A percentile compares a stretch with the other conserved stretches of the same genome.
Conservation (phyloP, 2,797 vertebrate species). For the Cheirogaleus major region DNA sequence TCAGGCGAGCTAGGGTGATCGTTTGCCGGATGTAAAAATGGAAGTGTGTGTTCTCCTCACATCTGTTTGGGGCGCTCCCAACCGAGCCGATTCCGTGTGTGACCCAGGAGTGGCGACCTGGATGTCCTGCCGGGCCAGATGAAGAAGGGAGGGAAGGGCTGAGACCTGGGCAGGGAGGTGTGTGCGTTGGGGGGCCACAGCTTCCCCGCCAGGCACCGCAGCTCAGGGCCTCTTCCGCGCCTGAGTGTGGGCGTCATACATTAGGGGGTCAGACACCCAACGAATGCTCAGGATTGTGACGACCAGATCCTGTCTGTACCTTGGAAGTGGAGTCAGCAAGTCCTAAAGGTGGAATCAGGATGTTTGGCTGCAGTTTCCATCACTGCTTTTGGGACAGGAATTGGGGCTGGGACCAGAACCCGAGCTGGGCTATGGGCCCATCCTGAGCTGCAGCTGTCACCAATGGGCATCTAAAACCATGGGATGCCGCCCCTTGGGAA, state of each 20-base stretch:
- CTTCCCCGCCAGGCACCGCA: fast-evolving
- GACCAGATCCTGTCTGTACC: fast-evolving
- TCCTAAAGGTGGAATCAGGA: neutral
- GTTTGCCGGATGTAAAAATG: neutral
- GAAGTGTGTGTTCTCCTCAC: fast-evolving
- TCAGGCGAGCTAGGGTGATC: neutral
- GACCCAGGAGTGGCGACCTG: neutral
- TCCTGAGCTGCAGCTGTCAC: neutral
- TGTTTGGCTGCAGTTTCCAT: neutral
- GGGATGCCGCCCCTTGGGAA: neutral
- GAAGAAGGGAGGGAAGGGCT: neutral
- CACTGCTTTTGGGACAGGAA: neutral
- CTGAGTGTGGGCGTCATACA: fast-evolving
- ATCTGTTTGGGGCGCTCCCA: neutral
- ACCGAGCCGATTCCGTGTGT: fast-evolving
- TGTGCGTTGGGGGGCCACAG: neutral
- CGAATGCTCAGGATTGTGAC: neutral
- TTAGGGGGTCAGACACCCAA: neutral
- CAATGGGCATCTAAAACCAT: neutral
- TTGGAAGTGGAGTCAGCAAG: neutral
- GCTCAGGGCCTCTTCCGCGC: neutral
- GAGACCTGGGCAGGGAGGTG: neutral
- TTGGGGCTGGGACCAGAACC: neutral
- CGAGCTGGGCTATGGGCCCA: too few species aligned
- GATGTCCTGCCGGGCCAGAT: neutral